Base-by-base conservation (phyloP, 2,113 vertebrate species). In the Callaeas wilsoni region DNA sequence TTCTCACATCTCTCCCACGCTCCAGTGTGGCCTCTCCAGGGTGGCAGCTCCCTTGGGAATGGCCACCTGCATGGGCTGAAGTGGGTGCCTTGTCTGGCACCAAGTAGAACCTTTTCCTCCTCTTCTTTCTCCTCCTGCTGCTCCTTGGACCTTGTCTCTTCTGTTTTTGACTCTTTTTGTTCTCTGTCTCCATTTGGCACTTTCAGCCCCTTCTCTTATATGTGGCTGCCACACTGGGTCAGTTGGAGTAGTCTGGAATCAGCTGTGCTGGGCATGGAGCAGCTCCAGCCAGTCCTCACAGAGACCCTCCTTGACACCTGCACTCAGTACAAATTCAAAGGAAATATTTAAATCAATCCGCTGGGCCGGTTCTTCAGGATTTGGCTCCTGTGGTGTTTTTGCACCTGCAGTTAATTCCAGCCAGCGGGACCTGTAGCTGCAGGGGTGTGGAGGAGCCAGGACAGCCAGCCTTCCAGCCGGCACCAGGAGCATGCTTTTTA, bases 251-350 rank as follows among this genome's bases (percentile, higher is more conserved):
- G 13, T n/a, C 62, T 41, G 78, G n/a, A 60, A 26, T 30, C 69
- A 68, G 33, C 29, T 52, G 19, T 0, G 3, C 0, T 32, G 1
- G 1, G 18, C 70, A 14, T 0, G 1, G 16, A 27, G 67, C 35
- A 62, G 8, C 12, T 29, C 52, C 2, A 2, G 35, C 5, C 4
- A 1, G 8, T 21, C 23, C 7, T 35, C 76, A 70, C 30, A 83
- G 27, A 39, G 6, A 8, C 8, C 13, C 3, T 26, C 25, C n/a
- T 57, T 57, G 39, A 49, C 49, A 37, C 18, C 16, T 37, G 35
- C 25, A 23, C 16, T 8, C 5, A 16, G 13, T 1, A 63, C 5
- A 55, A 35, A 80, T 39, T 52, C 8, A 53, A 62, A 33, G 12
- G 57, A 62, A 78, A 71, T 29, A 41, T 37, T 65, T 87, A 42